Evolutionary conservation across 35 echinoderm and acorn worm genomes (phyloP).

Genomic region (Lytechinus variegatus): DNA sequence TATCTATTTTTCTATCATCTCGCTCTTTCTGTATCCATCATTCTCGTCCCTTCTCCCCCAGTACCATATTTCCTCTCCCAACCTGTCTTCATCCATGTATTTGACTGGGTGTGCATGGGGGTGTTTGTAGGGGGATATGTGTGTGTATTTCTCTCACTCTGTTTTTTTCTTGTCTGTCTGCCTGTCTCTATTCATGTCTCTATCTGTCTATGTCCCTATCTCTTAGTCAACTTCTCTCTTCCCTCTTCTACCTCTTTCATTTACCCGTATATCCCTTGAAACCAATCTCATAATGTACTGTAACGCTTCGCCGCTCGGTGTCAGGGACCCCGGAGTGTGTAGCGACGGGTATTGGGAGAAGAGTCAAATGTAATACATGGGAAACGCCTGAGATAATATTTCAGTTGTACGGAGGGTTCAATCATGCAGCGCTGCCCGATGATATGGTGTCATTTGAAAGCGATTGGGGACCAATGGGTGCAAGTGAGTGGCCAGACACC

Average conservation of each 20-base stretch:
- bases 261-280: background rate
- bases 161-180: background rate
- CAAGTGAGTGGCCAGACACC: background rate
- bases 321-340: background rate
- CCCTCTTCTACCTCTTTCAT: background rate
- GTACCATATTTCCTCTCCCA: background rate
- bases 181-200: background rate
- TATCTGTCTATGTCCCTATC: background rate
- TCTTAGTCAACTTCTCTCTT: background rate
- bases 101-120: background rate
- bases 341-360: background rate
- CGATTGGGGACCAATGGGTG: background rate
- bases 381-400: slow-evolving; percentile 10
- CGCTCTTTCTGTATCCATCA: background rate
- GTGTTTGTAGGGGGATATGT: too few relatives aligned
- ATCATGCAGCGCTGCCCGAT: background rate
- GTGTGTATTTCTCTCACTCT: background rate
- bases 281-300: slow-evolving; percentile 19
- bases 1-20: background rate
- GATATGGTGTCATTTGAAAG: background rate
- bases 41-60: background rate
- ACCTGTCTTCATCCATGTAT: background rate
- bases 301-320: background rate
- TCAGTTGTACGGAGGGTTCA: background rate
- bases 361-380: slow-evolving; percentile 13